Evolutionary conservation across 2,888 invertebrate species (phyloP).

Genomic region (Anoplius nigerrimus): DNA sequence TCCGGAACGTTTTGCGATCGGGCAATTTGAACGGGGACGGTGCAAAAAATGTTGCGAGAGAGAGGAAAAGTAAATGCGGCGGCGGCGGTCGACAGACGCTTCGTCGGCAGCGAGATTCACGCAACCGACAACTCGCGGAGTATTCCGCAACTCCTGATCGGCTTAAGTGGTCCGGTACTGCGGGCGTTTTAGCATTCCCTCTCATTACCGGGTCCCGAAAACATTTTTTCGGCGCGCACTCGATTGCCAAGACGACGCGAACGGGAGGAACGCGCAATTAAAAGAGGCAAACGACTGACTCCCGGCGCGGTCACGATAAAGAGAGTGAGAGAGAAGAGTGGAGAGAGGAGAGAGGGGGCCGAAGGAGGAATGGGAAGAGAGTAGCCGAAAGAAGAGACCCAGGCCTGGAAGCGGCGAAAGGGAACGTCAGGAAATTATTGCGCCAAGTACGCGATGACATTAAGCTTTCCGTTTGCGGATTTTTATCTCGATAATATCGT

Average conservation of each 20-base stretch:
- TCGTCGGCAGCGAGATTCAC: conserved; percentile 9
- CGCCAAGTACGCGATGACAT: conserved; percentile 61
- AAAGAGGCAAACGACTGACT: conserved; percentile 29
- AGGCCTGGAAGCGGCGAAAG: conserved; percentile 14
- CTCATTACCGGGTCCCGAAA: conserved; percentile 41
- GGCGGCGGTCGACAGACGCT: too few relatives aligned
- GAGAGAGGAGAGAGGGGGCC: not conserved
- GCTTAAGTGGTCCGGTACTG: conserved; percentile 36
- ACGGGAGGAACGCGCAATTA: conserved; percentile 34
- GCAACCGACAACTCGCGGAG: conserved; percentile 14
- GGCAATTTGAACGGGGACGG: too few relatives aligned
- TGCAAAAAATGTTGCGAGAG: too few relatives aligned
- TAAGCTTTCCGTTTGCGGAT: conserved; percentile 60
- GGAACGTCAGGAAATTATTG: conserved; percentile 46
- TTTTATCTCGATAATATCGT: conserved; percentile 65
- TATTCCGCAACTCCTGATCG: conserved; percentile 46
- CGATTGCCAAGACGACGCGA: not conserved
- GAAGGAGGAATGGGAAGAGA: too few relatives aligned
- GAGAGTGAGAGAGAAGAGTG: conserved; percentile 16
- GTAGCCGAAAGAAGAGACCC: conserved; percentile 18
- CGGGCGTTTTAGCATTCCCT: conserved; percentile 48
- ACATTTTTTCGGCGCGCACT: conserved; percentile 43
- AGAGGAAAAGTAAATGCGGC: too few relatives aligned
- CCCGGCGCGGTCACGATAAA: conserved; percentile 15
- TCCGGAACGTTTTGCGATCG: too few relatives aligned